Evolutionary conservation across 2,888 invertebrate species (phyloP).

Genomic region (Noctua comes): DNA sequence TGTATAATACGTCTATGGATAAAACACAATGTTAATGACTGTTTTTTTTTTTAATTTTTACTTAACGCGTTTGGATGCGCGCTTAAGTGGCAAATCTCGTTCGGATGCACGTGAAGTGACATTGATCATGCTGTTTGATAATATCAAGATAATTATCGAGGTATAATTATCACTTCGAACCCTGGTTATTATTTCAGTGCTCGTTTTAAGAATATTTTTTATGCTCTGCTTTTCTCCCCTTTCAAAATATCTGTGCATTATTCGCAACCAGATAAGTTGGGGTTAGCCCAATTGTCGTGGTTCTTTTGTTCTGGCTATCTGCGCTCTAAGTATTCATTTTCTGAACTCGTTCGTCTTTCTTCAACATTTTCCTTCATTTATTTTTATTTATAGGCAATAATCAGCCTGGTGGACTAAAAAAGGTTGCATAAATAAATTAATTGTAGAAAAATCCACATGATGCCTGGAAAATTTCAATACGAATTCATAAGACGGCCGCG

Average conservation of each 20-base stretch:
- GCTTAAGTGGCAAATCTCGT: neutral
- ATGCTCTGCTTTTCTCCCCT: constrained; percentile 44
- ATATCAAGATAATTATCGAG: neutral
- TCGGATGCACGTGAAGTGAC: neutral
- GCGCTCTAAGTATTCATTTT: constrained; percentile 36
- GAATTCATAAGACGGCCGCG: constrained; percentile 6
- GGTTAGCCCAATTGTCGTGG: constrained; percentile 34
- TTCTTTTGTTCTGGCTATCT: constrained; percentile 35
- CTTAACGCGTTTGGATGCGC: neutral
- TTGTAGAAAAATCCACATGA: constrained; percentile 15
- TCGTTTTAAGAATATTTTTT: constrained; percentile 17
- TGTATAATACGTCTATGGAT: neutral
- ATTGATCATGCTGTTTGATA: neutral
- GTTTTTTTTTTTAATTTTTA: neutral
- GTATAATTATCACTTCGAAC: neutral
- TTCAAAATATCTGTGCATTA: constrained; percentile 37
- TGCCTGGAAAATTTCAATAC: constrained; percentile 21
- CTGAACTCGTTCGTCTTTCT: constrained; percentile 27
- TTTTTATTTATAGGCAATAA: constrained; percentile 30
- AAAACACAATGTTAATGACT: neutral
- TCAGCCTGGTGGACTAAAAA: constrained; percentile 34
- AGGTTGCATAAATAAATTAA: neutral
- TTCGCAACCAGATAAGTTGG: constrained; percentile 33
- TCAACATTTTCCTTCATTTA: constrained; percentile 36
- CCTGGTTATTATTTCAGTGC: constrained; percentile 21